Conservation (phyloP, 2,113 vertebrate species). For the Chascanopsetta lugubris region DNA sequence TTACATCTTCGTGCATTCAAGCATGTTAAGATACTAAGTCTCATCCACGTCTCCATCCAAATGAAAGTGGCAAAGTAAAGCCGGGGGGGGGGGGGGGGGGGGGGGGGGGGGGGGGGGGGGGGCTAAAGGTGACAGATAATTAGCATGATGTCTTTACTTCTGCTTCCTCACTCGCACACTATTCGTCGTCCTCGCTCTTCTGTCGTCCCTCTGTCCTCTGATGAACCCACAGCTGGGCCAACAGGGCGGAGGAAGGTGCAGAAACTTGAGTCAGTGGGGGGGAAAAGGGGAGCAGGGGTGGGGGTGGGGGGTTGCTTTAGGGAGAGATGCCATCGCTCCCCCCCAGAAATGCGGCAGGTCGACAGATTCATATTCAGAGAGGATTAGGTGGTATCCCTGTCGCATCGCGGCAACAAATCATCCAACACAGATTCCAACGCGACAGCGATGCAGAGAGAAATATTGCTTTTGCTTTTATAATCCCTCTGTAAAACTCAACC, state of each 20-base stretch:
- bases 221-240: slow-evolving; percentile 2
- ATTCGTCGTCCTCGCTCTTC: slow-evolving; percentile 1
- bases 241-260: neutral
- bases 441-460: slow-evolving; percentile 31
- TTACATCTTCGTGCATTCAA: slow-evolving; percentile 1
- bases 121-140: slow-evolving; percentile 59
- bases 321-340: neutral
- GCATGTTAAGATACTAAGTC: slow-evolving; percentile 25
- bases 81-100: slow-evolving; percentile 5
- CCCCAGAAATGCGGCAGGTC: slow-evolving; percentile 14
- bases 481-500: slow-evolving; percentile 29
- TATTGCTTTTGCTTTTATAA: slow-evolving; percentile 31
- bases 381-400: slow-evolving; percentile 54
- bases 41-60: slow-evolving; percentile 12
- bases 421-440: slow-evolving; percentile 40
- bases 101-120: slow-evolving; percentile 4
- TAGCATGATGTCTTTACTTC: slow-evolving; percentile 52
- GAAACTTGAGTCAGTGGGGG: neutral
- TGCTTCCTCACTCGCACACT: slow-evolving; percentile 41
- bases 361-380: slow-evolving; percentile 46
- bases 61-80: slow-evolving; percentile 23
- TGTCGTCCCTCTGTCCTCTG: slow-evolving; percentile 6
- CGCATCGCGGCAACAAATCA: slow-evolving; percentile 30
- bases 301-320: too few species aligned
- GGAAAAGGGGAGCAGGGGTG: neutral